Conservation (phyloP, 23 tunicate species). For the Halocynthia roretzi region DNA sequence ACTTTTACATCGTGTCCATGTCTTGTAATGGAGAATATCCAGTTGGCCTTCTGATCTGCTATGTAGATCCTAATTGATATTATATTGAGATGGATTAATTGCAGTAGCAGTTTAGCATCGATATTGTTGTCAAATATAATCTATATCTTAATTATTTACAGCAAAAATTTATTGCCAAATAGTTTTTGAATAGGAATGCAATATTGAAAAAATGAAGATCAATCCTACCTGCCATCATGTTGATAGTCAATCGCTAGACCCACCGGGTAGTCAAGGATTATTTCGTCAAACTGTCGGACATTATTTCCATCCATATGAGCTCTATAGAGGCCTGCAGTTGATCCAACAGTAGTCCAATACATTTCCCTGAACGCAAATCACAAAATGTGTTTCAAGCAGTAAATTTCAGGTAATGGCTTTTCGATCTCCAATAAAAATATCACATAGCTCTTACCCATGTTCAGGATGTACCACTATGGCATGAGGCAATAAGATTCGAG, state of each 20-base stretch:
- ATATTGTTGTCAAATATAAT: no score
- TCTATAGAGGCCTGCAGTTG: constrained; percentile 32
- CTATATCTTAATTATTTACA: no score
- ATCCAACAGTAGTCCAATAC: constrained; percentile 67
- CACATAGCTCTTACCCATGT: constrained; percentile 37
- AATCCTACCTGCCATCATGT: constrained; percentile 46
- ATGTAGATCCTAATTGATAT: constrained; percentile 39
- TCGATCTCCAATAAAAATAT: background rate
- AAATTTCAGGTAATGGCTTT: background rate
- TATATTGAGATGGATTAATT: no score
- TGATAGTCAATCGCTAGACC: constrained; percentile 73
- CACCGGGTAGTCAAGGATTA: constrained; percentile 45
- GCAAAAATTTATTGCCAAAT: no score
- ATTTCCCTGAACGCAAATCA: constrained; percentile 27
- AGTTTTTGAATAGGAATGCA: background rate
- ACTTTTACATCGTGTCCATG: constrained; percentile 21
- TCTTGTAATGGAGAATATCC: constrained; percentile 27
- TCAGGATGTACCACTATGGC: constrained; percentile 70
- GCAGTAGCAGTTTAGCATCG: no score
- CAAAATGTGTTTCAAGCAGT: background rate
- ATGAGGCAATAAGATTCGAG: constrained; percentile 37
- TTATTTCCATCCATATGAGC: constrained; percentile 76
- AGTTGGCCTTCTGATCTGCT: constrained; percentile 42
- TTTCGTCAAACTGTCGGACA: constrained; percentile 10
- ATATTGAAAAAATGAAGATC: background rate